phyloP scores from a whole-genome alignment of 2,888 invertebrate species.

The Busseola fusca region DNA sequence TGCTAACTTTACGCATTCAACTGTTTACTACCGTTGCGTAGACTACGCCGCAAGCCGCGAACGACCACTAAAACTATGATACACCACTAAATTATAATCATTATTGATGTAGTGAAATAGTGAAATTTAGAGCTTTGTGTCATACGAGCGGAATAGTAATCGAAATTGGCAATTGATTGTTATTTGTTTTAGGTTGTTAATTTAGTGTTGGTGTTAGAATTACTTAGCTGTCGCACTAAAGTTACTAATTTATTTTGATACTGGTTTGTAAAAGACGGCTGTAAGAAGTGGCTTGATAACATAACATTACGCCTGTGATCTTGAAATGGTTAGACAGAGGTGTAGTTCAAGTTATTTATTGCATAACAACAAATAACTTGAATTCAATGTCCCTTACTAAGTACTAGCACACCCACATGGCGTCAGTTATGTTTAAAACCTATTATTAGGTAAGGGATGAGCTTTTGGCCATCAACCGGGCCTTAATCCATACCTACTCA shows the following conservation, averaged over 20 bases:
- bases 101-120: conserved; percentile 32
- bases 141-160: conserved; percentile 24
- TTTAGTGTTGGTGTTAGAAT: conserved; percentile 7
- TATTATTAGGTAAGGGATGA: background rate
- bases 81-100: conserved; percentile 48
- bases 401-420: background rate
- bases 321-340: background rate
- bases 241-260: background rate
- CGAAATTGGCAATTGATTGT: conserved; percentile 35
- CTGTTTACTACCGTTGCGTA: conserved; percentile 59
- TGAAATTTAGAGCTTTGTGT: conserved; percentile 24
- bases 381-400: too few species aligned
- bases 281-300: background rate
- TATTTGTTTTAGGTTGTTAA: conserved; percentile 19
- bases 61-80: conserved; percentile 63
- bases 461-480: background rate
- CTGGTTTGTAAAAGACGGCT: background rate
- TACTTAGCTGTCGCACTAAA: conserved; percentile 1
- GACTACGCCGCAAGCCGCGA: conserved; percentile 40
- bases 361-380: too few species aligned
- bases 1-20: conserved; percentile 70
- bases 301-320: background rate
- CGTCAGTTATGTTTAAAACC: background rate
- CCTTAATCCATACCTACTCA: background rate
- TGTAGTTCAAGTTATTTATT: too few species aligned